Percentiles rank a stretch among this genome's conserved stretches.
These are phyloP conservation scores for Dynastes grantii DNA, from an alignment of 2,888 invertebrate genomes.

Conservation along the genomic window DNA sequence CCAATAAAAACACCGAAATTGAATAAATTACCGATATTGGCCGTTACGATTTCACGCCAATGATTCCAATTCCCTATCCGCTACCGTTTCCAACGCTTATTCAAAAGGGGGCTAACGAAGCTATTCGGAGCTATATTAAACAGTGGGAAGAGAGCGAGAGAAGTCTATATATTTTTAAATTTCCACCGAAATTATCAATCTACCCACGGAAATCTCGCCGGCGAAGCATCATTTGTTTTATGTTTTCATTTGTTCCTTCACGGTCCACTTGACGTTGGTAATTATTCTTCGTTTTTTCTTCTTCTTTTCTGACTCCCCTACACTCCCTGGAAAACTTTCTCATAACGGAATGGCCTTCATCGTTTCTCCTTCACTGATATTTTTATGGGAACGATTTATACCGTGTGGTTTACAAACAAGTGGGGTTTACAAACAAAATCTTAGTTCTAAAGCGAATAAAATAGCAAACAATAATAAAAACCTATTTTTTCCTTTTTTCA, in stretches of 20 bases:
- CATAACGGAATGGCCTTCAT: conserved; percentile 9
- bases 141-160: background rate
- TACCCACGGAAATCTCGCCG: conserved; percentile 49
- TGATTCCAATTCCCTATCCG: conserved; percentile 59
- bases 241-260: conserved; percentile 70
- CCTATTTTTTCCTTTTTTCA: too few species aligned
- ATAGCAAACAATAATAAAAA: too few species aligned
- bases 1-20: conserved; percentile 64
- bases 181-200: conserved; percentile 60
- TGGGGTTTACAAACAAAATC: too few species aligned
- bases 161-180: conserved; percentile 62
- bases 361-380: conserved; percentile 23
- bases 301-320: background rate
- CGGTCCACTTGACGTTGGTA: conserved; percentile 68
- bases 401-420: too few species aligned
- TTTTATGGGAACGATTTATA: background rate
- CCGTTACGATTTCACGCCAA: conserved; percentile 66
- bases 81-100: conserved; percentile 4
- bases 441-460: too few species aligned
- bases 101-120: conserved; percentile 28
- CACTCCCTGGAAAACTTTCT: conserved; percentile 20
- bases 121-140: conserved; percentile 11
- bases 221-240: conserved; percentile 68
- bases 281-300: conserved; percentile 65
- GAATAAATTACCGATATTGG: conserved; percentile 68